Conservation (phyloP, 2,113 vertebrate genomes). For the Pterophyllum scalare region DNA sequence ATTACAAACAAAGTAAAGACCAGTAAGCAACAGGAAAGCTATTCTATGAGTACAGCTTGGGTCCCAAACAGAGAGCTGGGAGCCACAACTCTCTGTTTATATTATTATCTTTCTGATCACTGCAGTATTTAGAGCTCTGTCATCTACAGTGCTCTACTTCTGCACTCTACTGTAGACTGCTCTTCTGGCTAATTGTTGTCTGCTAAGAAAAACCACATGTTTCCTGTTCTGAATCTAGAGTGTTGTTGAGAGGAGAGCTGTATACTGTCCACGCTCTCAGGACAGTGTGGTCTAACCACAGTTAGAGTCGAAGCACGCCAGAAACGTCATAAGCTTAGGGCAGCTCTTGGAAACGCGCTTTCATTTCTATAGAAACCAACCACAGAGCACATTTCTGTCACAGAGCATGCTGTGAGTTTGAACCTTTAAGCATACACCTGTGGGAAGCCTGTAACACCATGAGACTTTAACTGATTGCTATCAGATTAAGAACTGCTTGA, state of each 20-base stretch:
- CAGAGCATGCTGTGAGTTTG: fast-evolving
- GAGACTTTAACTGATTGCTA: neutral
- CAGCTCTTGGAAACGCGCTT: neutral
- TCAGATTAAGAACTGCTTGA: neutral
- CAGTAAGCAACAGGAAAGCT: too few relatives aligned
- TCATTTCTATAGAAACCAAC: neutral
- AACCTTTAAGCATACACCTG: neutral
- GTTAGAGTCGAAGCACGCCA: neutral
- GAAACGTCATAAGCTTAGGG: neutral
- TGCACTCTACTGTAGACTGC: neutral
- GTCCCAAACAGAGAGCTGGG: too few relatives aligned
- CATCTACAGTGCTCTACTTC: too few relatives aligned
- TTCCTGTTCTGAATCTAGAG: neutral
- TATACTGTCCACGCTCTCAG: neutral
- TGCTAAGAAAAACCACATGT: neutral
- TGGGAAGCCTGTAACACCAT: neutral
- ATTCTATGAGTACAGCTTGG: too few relatives aligned
- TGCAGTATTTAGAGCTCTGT: too few relatives aligned
- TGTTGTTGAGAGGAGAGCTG: neutral
- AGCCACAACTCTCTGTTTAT: too few relatives aligned
- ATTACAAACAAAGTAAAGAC: too few relatives aligned
- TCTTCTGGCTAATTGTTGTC: fast-evolving
- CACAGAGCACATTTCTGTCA: neutral
- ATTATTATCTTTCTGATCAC: too few relatives aligned
- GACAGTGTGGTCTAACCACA: neutral